Conservation (phyloP, 2,797 vertebrate species). For the Arctocebus calabarensis region DNA sequence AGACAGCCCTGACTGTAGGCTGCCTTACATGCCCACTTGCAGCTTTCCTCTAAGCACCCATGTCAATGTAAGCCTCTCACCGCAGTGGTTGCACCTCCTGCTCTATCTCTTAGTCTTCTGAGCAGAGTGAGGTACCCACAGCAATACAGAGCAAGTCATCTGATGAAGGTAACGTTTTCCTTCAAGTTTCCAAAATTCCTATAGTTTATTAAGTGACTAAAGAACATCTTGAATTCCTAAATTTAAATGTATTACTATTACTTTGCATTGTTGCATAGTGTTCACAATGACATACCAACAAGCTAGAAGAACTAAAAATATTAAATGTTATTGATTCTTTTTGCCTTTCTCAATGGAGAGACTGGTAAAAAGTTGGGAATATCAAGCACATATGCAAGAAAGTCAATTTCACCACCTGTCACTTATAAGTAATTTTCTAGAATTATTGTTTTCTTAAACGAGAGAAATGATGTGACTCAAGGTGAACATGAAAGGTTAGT, state of each 20-base stretch:
- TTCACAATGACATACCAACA: not conserved
- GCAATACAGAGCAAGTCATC: not conserved
- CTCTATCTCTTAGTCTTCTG: not conserved
- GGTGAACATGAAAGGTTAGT: slow-evolving; percentile 54
- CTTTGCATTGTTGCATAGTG: not conserved
- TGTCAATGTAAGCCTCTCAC: not conserved
- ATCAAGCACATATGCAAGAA: slow-evolving; percentile 31
- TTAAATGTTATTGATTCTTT: not conserved
- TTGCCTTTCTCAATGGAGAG: not conserved
- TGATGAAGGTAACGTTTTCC: not conserved
- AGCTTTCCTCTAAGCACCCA: not conserved
- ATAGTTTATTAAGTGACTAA: not conserved
- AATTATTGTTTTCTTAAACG: slow-evolving; percentile 70
- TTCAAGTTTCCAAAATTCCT: slow-evolving; percentile 1
- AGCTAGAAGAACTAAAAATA: not conserved
- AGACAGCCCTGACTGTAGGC: not conserved
- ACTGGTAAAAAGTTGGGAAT: slow-evolving; percentile 23
- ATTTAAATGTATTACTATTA: slow-evolving; percentile 10
- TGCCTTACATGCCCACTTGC: not conserved
- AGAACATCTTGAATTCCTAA: not conserved
- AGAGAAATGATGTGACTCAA: slow-evolving; percentile 16
- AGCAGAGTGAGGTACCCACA: not conserved
- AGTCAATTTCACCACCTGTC: slow-evolving; percentile 52
- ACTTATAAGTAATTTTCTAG: slow-evolving; percentile 68
- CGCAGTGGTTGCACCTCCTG: not conserved